Percentiles rank a stretch among this genome's conserved stretches.
Evolutionary conservation across 2,113 vertebrate genomes (phyloP).

Genomic region (Athene noctua): DNA sequence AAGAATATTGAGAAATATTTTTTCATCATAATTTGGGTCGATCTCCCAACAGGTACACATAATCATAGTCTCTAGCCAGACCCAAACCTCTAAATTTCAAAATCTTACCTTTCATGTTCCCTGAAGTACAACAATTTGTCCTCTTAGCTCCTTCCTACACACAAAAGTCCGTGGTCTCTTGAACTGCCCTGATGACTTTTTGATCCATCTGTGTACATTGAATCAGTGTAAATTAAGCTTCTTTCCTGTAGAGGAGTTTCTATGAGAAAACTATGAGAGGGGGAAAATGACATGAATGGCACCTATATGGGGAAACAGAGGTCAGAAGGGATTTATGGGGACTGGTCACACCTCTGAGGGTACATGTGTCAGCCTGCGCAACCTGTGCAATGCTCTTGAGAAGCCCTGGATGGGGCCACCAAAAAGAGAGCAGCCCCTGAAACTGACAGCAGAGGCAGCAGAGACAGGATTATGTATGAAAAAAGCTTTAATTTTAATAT

Average conservation of each 20-base stretch:
- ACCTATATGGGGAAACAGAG: not conserved
- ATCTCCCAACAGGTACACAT: not conserved
- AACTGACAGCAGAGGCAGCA: not conserved
- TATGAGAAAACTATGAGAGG: not conserved
- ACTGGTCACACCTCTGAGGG: not conserved
- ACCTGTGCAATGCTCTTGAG: not conserved
- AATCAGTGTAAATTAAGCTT: not conserved
- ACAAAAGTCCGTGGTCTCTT: not conserved
- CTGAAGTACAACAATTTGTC: not conserved
- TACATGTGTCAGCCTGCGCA: rapidly evolving
- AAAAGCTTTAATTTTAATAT: not conserved
- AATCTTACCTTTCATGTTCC: not conserved
- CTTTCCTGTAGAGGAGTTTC: not conserved
- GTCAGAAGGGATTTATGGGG: not conserved
- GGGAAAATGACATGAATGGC: not conserved
- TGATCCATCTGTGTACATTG: not conserved
- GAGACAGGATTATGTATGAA: not conserved
- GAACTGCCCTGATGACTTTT: not conserved
- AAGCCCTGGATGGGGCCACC: rapidly evolving
- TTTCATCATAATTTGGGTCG: not conserved
- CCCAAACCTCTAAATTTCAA: not conserved
- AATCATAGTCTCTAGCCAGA: not conserved
- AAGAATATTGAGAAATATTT: not conserved
- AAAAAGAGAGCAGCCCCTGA: not conserved
- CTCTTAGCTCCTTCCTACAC: not conserved